Evolutionary conservation across 2,888 invertebrate genomes (phyloP), one percentile per base, ranked within the genome.

Genomic region (Piscicola geometra): DNA sequence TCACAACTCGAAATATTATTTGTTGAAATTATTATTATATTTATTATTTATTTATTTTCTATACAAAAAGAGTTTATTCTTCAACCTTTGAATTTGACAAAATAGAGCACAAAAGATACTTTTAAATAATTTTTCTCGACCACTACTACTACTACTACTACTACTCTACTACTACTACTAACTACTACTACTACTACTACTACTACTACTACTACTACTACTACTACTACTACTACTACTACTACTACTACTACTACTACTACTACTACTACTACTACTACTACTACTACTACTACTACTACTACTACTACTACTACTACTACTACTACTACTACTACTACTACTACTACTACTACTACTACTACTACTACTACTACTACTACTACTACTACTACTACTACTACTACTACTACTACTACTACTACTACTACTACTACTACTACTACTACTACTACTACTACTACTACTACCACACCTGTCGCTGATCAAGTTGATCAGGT

Each of bases 251-350:
- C 50, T 47, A 64, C 71, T 50, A 2, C 71, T 71, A 2, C 71
- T 71, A 5, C 50, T 47, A 64, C 50, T 47, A 3, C 71, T 71
- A 64, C 50, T 47, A 64, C 71, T 50, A 2, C 71, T 71, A 2
- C 71, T 71, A 3, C 50, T 47, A 64, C 71, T 50, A 2, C 71
- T 71, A 2, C 71, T 71, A 5, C 50, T 47, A 64, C 50, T 47
- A 3, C 71, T 71, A 64, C 50, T 47, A 72, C 64, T 67, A 3
- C 64, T 64, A 3, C 64, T 64, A 3, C 64, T 64, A 3, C 64
- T 73, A 1, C 5, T 25, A 21, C 71, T 41, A 21, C 41, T 41
- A 18, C 70, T 70, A 21, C 35, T 36, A 15, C 70, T 35, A 1
- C 41, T 41, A 18, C 70, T 35, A 21, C 41, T 35, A 2, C 70